Evolutionary conservation across 2,797 vertebrate genomes (phyloP).

Genomic region (Perodicticus potto): DNA sequence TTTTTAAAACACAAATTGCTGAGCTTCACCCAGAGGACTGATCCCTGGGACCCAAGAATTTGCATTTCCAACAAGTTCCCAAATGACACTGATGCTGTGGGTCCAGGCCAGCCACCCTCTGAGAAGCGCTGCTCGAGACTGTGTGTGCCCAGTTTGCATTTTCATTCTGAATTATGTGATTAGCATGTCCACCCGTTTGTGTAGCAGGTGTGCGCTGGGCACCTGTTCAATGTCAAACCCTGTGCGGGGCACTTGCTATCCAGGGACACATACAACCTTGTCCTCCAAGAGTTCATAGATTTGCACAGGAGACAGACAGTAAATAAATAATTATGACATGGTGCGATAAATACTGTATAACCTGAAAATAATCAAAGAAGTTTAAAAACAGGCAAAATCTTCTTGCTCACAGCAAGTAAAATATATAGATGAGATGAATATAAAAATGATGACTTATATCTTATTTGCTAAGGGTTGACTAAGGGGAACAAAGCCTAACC

Average conservation of each 20-base stretch:
- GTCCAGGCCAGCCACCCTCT: background rate
- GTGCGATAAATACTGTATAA: background rate
- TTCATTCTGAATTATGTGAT: background rate
- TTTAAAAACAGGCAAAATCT: slow-evolving; percentile 31
- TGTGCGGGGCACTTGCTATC: background rate
- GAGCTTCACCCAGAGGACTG: background rate
- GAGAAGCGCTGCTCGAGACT: background rate
- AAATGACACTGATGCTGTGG: background rate
- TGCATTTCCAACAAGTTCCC: background rate
- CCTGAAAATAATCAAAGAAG: background rate
- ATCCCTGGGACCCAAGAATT: background rate
- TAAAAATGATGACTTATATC: slow-evolving; percentile 25
- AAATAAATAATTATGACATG: background rate
- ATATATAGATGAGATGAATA: slow-evolving; percentile 29
- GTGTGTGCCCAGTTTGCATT: background rate
- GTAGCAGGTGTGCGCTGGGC: background rate
- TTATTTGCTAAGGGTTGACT: background rate
- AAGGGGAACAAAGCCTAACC: background rate
- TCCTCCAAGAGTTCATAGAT: background rate
- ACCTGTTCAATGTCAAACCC: background rate
- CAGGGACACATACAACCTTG: background rate
- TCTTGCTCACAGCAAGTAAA: background rate
- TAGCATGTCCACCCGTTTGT: background rate
- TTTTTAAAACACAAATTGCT: background rate
- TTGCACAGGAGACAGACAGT: background rate